phyloP scores from a whole-genome alignment of 2,888 invertebrate species.

The Scaptomyza caliginosa region DNA sequence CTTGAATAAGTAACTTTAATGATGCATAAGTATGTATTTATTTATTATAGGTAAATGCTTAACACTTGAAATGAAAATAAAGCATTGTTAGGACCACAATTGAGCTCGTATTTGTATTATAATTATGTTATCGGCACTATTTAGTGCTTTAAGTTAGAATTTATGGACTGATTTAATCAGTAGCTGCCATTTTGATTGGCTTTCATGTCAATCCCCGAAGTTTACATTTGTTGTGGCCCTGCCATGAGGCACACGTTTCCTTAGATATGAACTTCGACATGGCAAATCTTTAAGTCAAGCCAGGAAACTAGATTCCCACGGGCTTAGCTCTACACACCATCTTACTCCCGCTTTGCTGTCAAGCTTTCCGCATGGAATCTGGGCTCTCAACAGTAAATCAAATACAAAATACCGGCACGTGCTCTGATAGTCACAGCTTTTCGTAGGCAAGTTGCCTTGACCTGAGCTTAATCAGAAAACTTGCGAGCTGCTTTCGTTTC shows the following conservation, averaged over 20 bases:
- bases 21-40: background rate
- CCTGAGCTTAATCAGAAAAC: slow-evolving; percentile 51
- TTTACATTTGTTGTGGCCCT: slow-evolving; percentile 1
- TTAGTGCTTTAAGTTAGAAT: background rate
- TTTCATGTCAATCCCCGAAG: background rate
- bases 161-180: slow-evolving; percentile 6
- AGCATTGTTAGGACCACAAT: too few relatives aligned
- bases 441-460: slow-evolving; percentile 22
- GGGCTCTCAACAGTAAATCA: slow-evolving; percentile 66
- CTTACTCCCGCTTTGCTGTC: background rate
- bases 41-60: background rate
- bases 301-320: slow-evolving; percentile 27
- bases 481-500: slow-evolving; percentile 34
- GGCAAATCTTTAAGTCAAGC: slow-evolving; percentile 12
- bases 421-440: slow-evolving; percentile 43
- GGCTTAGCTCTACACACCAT: background rate
- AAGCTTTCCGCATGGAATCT: slow-evolving; percentile 30
- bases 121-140: background rate
- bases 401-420: slow-evolving; percentile 75
- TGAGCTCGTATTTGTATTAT: background rate
- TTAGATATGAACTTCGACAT: slow-evolving; percentile 11
- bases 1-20: background rate
- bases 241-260: background rate
- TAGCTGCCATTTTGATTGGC: background rate
- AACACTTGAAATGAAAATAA: too few relatives aligned